Evolutionary conservation across 2,888 invertebrate species (phyloP).

Genomic region (Eudemis profundana): DNA sequence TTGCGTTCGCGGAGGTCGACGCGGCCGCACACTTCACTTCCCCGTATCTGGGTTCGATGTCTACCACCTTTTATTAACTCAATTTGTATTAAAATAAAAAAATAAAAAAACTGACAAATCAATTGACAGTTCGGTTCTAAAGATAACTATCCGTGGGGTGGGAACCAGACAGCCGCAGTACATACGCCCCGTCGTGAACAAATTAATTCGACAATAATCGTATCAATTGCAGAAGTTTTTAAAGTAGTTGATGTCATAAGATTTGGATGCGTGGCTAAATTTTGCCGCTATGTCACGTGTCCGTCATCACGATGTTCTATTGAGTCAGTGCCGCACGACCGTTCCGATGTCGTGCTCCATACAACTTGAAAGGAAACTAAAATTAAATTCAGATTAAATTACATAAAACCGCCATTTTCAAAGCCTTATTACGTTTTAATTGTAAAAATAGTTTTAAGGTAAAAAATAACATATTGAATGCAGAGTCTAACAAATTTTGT

Average conservation of each 20-base stretch:
- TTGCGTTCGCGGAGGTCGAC: conserved; percentile 82
- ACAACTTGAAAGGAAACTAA: conserved; percentile 57
- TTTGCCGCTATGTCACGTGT: conserved; percentile 58
- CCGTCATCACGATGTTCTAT: conserved; percentile 62
- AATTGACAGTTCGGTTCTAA: neutral
- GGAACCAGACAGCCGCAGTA: neutral
- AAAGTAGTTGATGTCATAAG: conserved; percentile 36
- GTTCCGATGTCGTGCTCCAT: conserved; percentile 57
- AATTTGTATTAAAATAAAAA: neutral
- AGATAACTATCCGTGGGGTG: too few relatives aligned
- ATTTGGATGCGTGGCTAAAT: conserved; percentile 42
- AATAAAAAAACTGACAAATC: neutral
- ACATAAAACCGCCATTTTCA: conserved; percentile 51
- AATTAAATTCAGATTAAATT: conserved; percentile 58
- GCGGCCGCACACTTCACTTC: conserved; percentile 70
- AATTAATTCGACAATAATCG: neutral
- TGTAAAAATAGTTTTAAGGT: conserved; percentile 1
- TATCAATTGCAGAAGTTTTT: conserved; percentile 31
- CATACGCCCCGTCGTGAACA: conserved; percentile 1
- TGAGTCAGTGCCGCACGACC: conserved; percentile 59
- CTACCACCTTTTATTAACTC: conserved; percentile 20
- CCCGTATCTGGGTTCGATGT: conserved; percentile 57
- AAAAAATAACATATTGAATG: conserved; percentile 48
- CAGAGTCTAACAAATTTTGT: neutral
- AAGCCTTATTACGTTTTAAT: conserved; percentile 46